Base-by-base conservation (phyloP, 2,113 vertebrate species). In the Nymphicus hollandicus region DNA sequence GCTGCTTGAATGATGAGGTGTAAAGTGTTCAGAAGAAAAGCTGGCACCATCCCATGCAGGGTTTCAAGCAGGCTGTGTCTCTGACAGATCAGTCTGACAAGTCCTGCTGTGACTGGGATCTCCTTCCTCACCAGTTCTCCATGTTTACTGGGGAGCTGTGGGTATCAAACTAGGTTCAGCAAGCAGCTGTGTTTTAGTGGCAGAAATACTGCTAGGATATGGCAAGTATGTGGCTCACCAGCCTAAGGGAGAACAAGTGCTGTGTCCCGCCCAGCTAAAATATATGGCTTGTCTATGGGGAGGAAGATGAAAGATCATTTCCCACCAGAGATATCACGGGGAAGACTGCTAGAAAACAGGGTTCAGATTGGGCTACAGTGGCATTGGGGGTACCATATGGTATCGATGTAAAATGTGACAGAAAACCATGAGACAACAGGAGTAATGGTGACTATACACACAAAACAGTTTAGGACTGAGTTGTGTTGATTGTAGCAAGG, bases 1-100 rank as follows among this genome's bases (percentile, higher is more conserved):
- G 8, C 13, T 85, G 17, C 24, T 93, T 95, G 89, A 96, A 88
- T 33, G 39, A 79, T 93, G 87, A 95, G 86, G 78, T 87, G 47
- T 76, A 35, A 33, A 44, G 73, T 19, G 20, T 28, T 82, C 37
- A 50, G 72, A 72, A 89, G 71, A 65, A 93, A 91, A 91, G 6
- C 41, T 94, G 74, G 58, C 63, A 77, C 44, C 10, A 11, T 76
- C 58, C 28, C 41, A 37, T 1, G 2, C 33, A 41, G 25, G 19
- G 25, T 69, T 92, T 92, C 47, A 15, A 78, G 27, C 22, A 74
- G 61, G 14, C 39, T 0, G 0, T 37, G 33, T 50, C 55, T 88
- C 55, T 80, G 58, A 53, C 1, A 1, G 20, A 52, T 68, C 17
- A 43, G 15, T 60, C n/a, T 0, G 0, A 37, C 25, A 65, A 10